These are phyloP conservation scores for Xyrauchen texanus DNA, from an alignment of 2,113 vertebrate genomes.

Conservation along the genomic window DNA sequence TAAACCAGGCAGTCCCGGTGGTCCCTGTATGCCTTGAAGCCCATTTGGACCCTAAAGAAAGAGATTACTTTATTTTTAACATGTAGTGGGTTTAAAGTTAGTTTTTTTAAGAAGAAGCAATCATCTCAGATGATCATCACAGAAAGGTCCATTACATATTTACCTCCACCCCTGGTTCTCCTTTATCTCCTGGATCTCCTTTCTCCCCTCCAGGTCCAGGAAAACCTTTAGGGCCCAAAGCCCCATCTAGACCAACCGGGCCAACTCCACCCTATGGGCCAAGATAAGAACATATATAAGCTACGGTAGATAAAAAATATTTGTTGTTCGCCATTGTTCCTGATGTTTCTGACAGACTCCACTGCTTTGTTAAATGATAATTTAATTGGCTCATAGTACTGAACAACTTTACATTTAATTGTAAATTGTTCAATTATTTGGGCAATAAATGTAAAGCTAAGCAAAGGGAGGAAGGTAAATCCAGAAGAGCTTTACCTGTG, in stretches of 20 bases:
- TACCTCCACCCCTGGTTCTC: conserved; percentile 76
- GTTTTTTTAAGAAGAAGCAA: no score
- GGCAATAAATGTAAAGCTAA: no score
- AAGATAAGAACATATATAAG: neutral
- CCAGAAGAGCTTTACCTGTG: conserved; percentile 67
- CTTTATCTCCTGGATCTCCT: conserved; percentile 75
- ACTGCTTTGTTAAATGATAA: neutral
- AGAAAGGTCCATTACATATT: neutral
- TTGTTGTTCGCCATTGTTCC: neutral
- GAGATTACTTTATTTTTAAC: neutral
- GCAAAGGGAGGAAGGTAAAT: no score
- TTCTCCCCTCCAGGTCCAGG: conserved; percentile 70
- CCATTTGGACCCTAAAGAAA: conserved; percentile 76
- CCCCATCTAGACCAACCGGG: conserved; percentile 67
- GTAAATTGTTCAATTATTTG: no score
- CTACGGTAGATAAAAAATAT: neutral
- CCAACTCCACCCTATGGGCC: conserved; percentile 70
- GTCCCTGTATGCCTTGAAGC: conserved; percentile 73
- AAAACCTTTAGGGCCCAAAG: conserved; percentile 69
- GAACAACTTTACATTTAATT: no score
- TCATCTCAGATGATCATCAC: no score
- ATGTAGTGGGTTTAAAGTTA: neutral
- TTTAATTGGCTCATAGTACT: neutral
- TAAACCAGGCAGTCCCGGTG: conserved; percentile 66
- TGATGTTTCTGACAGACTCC: neutral